These are phyloP conservation scores for Rallus crepitans DNA, from an alignment of 2,797 vertebrate species.

Conservation along the genomic window DNA sequence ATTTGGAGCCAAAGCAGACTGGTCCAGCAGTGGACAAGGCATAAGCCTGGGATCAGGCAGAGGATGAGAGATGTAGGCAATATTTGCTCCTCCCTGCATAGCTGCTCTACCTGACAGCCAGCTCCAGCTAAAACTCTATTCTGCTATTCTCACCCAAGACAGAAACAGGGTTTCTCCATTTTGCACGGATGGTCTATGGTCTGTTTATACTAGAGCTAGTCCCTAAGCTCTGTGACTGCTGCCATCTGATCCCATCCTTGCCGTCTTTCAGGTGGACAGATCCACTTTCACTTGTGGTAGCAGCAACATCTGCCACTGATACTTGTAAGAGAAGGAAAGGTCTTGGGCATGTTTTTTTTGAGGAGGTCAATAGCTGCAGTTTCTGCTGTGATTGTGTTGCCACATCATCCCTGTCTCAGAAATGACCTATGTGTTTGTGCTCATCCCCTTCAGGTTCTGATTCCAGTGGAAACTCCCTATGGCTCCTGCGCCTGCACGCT, in stretches of 20 bases:
- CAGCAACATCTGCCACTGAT: background rate
- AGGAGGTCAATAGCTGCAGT: background rate
- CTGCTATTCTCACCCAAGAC: fast-evolving
- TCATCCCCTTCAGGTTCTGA: slow-evolving; percentile 83
- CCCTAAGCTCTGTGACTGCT: background rate
- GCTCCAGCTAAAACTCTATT: background rate
- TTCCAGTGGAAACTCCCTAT: slow-evolving; percentile 90
- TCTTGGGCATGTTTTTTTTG: background rate
- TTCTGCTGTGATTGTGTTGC: background rate
- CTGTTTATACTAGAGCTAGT: background rate
- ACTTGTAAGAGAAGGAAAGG: background rate
- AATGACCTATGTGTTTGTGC: background rate
- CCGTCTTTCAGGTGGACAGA: background rate
- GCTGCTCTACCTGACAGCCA: background rate
- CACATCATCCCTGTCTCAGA: background rate
- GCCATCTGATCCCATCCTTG: background rate
- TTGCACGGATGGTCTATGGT: background rate
- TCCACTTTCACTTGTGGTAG: background rate
- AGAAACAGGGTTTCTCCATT: background rate
- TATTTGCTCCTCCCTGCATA: background rate
- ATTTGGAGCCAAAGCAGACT: background rate
- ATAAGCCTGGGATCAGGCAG: background rate
- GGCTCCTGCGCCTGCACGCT: slow-evolving; percentile 93
- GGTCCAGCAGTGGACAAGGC: background rate
- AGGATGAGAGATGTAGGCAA: background rate